These are phyloP conservation scores for Liparis tanakae DNA, from an alignment of 2,797 vertebrate species.

Conservation along the genomic window DNA sequence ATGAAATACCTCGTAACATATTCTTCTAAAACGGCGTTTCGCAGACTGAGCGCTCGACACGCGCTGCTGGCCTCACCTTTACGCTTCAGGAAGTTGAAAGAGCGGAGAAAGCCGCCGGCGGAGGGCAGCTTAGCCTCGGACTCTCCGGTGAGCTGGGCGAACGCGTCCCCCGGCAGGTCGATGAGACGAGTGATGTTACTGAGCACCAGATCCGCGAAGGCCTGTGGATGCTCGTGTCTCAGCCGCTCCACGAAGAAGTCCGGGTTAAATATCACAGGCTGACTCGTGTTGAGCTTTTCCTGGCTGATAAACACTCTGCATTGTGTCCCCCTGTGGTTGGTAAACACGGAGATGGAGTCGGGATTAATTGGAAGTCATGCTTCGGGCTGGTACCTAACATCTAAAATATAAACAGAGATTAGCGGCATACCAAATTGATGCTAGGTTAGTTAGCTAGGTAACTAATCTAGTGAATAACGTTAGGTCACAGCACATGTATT, in stretches of 20 bases:
- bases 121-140: constrained; percentile 88
- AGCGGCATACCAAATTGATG: neutral
- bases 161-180: constrained; percentile 94
- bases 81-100: constrained; percentile 92
- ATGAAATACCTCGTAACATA: neutral
- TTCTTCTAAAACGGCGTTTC: neutral
- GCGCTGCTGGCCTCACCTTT: constrained; percentile 85
- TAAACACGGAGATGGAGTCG: neutral
- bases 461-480: neutral
- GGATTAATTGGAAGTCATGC: neutral
- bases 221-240: constrained; percentile 90
- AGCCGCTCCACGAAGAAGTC: constrained; percentile 98
- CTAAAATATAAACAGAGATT: too few relatives aligned
- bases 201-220: constrained; percentile 91
- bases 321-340: constrained; percentile 83
- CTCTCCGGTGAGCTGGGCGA: constrained; percentile 93
- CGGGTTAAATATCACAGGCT: constrained; percentile 94
- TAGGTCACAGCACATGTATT: neutral
- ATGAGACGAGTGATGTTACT: constrained; percentile 95
- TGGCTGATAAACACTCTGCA: constrained; percentile 91
- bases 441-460: constrained; percentile 25
- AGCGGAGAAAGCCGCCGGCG: constrained; percentile 89
- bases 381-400: rapidly evolving
- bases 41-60: too few relatives aligned
- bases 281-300: constrained; percentile 82